Base-by-base conservation (phyloP, 2,113 vertebrate genomes). In the Leptodactylus fuscus region DNA sequence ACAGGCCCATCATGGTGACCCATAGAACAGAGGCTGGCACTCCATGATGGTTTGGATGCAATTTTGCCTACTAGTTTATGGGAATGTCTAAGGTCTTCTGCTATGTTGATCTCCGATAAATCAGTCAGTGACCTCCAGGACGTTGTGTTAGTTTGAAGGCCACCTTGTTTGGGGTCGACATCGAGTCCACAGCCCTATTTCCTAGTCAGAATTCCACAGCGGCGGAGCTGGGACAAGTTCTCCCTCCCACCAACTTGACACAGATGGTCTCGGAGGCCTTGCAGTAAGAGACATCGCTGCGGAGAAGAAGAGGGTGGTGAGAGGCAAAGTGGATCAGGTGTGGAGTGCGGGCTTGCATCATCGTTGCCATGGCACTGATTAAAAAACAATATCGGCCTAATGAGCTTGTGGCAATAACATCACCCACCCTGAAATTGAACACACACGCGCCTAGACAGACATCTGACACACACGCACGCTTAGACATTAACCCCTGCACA, bases 361-460 rank as follows among this genome's bases (percentile, higher is more conserved):
- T 90, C 91, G 92, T 91, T 91, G 91, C 91, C 90, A 91, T 91
- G 90, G 93, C 88, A 90, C 91, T 91, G 90, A 93, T 91, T 91
- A 93, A 87, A 88, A 89, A 90, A 82, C 93, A 88, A 92, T 89
- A 89, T 91, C 91, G 9, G 80, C 87, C 88, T 91, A 92, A 92
- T 88, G 91, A 92, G 91, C 91, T 89, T 91, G 75, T 87, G 88
- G 91, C 91, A 82, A 84, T 71, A 85, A 75, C 90, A 88, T 24
- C 87, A 3, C 81, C 85, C 84, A 24, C 75, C 89, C 89, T 87
- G 89, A 79, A 87, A 87, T 91, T 87, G 49, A 85, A 60, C 79
- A 51, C 53, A 2, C 32, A 1, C 0, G 29, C 0, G 8, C 0
- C 53, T 4, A 2, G 16, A 11, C 32, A 73, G 44, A 87, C 67